Base-by-base conservation (phyloP, 2,113 vertebrate genomes). In the Choloepus hoffmanni region DNA sequence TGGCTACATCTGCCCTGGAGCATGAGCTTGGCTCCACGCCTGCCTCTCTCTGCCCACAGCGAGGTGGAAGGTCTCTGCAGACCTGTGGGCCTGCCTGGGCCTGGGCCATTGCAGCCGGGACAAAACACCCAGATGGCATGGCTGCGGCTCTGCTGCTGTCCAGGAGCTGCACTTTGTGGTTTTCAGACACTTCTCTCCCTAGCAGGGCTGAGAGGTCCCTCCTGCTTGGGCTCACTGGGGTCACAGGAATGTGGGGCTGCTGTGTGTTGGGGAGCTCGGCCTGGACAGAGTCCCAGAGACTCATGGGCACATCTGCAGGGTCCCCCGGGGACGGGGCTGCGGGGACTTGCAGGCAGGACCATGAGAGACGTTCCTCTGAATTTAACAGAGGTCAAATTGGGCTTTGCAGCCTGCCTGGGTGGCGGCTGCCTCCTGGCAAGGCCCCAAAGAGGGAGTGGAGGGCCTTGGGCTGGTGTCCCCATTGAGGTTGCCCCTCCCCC, bases 61-160 rank as follows among this genome's bases (percentile, higher is more conserved):
- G 40, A 7, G 4, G n/a, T 33, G 58, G 70, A 36, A 2, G 63
- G 68, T 48, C 5, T 21, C 48, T 24, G 43, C 1, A 8, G 86
- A 33, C 86, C 62, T 73, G 6, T 8, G 9, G 68, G 68, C 2
- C 2, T 72, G 77, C n/a, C 60, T 70, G 83, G 62, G 70, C 81
- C 76, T 55, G 58, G 89, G 60, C 18, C 33, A 30, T 24, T 12
- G 65, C 50, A 16, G 33, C 63, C 74, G 68, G 10, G 3, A 7
- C 45, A 26, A 13, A n/a, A 23, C 45, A 7, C 16, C 19, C n/a
- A 15, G 36, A 16, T 5, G 21, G 72, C n/a, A 24, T 0, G 0
- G 36, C 40, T 1, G 24, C 45, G 65, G 76, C 7, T 45, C 16
- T 16, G 30, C 6, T 2, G 40, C 85, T 7, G 15, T 50, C 73